Evolutionary conservation across 23 tunicate genomes (phyloP).

Genomic region (Corella eumyota): DNA sequence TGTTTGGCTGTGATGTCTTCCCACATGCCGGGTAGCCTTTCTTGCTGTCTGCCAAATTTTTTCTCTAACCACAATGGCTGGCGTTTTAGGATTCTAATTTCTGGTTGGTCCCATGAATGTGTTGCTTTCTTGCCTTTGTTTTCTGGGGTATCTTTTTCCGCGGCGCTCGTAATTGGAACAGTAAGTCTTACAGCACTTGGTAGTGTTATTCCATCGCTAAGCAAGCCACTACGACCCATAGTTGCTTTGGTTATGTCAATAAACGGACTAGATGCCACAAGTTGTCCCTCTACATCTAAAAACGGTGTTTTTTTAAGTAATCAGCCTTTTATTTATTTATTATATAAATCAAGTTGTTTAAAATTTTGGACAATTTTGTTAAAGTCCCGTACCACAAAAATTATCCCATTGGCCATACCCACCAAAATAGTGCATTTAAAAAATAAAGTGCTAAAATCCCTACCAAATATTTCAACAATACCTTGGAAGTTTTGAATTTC

Average conservation of each 20-base stretch:
- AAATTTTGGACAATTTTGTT: too few species aligned
- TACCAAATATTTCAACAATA: too few species aligned
- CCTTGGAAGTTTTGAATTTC: constrained; percentile 15
- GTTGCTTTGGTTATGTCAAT: constrained; percentile 42
- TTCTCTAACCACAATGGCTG: constrained; percentile 1
- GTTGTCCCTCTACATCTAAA: constrained; percentile 24
- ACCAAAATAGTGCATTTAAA: too few species aligned
- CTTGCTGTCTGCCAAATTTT: background rate
- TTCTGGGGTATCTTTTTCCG: too few species aligned
- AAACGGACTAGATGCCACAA: constrained; percentile 57
- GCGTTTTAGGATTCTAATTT: constrained; percentile 25
- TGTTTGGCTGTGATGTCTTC: constrained; percentile 23
- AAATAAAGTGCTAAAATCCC: too few species aligned
- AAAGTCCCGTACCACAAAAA: too few species aligned
- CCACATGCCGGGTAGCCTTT: constrained; percentile 15
- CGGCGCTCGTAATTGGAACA: constrained; percentile 27
- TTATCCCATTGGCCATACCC: too few species aligned
- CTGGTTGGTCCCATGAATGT: constrained; percentile 7
- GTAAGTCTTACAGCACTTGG: constrained; percentile 29
- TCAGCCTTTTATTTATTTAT: too few species aligned
- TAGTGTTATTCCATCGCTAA: constrained; percentile 38
- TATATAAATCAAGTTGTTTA: too few species aligned
- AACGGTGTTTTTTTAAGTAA: background rate
- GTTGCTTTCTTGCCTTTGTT: background rate
- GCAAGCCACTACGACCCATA: constrained; percentile 36